These are phyloP conservation scores for Archivesica marissinica DNA, from an alignment of 1,140 invertebrate species.

Conservation along the genomic window DNA sequence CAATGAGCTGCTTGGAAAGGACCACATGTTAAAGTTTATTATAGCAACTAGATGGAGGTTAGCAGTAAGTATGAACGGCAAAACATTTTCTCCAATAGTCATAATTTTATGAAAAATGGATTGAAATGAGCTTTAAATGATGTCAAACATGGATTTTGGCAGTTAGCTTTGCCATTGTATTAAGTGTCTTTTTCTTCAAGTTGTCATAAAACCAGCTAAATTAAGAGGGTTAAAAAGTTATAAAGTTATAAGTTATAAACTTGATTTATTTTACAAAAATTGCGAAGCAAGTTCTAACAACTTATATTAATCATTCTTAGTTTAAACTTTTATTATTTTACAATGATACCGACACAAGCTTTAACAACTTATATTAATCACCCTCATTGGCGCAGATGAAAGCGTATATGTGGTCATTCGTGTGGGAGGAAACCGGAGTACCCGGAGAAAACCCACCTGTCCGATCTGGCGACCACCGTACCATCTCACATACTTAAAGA, in stretches of 20 bases:
- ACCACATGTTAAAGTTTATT: slow-evolving; percentile 99
- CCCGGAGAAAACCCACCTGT: no score
- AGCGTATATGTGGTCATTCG: no score
- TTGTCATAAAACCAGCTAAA: neutral
- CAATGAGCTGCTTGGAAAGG: slow-evolving; percentile 98
- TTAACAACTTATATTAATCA: no score
- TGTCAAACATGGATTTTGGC: neutral
- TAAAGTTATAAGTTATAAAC: neutral
- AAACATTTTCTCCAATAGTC: neutral
- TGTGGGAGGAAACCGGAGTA: no score
- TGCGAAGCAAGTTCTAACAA: no score
- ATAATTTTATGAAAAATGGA: neutral
- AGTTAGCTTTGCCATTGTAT: neutral
- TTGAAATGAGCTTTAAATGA: neutral
- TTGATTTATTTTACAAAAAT: no score
- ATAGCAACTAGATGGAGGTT: slow-evolving; percentile 99
- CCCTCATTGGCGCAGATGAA: no score
- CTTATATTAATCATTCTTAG: no score
- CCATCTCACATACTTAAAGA: no score
- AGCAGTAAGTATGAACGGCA: slow-evolving; percentile 85
- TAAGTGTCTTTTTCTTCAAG: neutral
- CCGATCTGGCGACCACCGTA: no score
- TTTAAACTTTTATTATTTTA: neutral
- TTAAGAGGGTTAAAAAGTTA: neutral
- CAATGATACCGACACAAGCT: no score